These are phyloP conservation scores for Capitella teleta DNA, from an alignment of 1,140 invertebrate genomes.

Conservation along the genomic window DNA sequence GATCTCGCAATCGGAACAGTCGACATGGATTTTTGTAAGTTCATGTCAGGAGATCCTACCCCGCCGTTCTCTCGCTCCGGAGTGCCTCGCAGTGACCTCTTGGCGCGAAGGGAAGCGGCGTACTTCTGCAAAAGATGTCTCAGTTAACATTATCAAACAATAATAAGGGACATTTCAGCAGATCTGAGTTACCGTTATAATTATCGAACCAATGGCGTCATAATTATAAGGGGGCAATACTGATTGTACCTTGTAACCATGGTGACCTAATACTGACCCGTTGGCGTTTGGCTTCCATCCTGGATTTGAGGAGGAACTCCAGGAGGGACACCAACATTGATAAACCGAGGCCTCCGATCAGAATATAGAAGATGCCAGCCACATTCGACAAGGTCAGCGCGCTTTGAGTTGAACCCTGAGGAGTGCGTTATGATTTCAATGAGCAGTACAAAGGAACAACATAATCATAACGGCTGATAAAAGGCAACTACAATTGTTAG, in stretches of 20 bases:
- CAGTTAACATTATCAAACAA: background rate
- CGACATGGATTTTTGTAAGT: background rate
- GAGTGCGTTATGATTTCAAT: too few relatives aligned
- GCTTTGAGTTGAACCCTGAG: slow-evolving; percentile 66
- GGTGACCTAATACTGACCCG: slow-evolving; percentile 3
- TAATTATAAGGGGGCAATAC: background rate
- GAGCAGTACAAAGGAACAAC: too few relatives aligned
- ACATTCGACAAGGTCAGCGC: slow-evolving; percentile 92
- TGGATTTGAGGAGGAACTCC: slow-evolving; percentile 59
- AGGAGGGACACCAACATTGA: slow-evolving; percentile 78
- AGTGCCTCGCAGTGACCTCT: slow-evolving; percentile 1
- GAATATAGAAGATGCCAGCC: slow-evolving; percentile 96
- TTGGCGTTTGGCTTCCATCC: slow-evolving; percentile 7
- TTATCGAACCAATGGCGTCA: background rate
- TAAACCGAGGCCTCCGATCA: slow-evolving; percentile 82
- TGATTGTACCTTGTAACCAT: background rate
- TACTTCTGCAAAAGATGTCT: background rate
- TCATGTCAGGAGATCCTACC: background rate
- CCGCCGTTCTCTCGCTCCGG: slow-evolving; percentile 12
- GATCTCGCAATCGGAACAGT: slow-evolving; percentile 5
- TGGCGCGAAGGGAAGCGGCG: background rate
- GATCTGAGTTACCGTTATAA: background rate
- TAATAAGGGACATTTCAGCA: background rate
- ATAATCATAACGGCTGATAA: too few relatives aligned
- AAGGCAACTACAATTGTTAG: too few relatives aligned